These are phyloP conservation scores for Pandemis cinnamomeana DNA, from an alignment of 2,888 invertebrate genomes.

Conservation along the genomic window DNA sequence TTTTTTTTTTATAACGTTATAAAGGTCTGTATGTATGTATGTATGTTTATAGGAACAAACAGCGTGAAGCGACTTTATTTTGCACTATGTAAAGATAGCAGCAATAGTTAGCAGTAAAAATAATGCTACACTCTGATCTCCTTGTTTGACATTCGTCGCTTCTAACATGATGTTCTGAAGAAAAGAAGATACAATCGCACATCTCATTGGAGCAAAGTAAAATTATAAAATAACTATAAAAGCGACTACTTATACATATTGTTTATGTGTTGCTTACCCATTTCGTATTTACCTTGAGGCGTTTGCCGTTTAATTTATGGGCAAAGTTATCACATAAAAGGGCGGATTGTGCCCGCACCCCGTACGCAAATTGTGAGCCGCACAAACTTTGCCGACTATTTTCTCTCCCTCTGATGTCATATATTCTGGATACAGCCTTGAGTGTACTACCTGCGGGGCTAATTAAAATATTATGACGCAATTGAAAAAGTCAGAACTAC, in stretches of 20 bases:
- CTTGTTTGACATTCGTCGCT: too few relatives aligned
- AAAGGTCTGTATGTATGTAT: too few relatives aligned
- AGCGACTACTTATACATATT: conserved; percentile 24
- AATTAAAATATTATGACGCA: conserved; percentile 5
- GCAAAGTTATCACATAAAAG: conserved; percentile 61
- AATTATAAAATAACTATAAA: conserved; percentile 3
- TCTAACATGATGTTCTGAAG: background rate
- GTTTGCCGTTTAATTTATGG: conserved; percentile 58
- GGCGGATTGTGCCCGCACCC: conserved; percentile 50
- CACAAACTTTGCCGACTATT: conserved; percentile 55
- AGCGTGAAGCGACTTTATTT: too few relatives aligned
- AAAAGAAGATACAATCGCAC: background rate
- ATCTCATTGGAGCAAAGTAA: background rate
- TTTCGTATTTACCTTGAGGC: conserved; percentile 50
- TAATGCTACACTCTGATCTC: too few relatives aligned
- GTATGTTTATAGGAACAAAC: too few relatives aligned
- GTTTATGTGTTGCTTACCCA: conserved; percentile 43
- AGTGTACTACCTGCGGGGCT: conserved; percentile 3
- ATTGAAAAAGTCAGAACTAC: background rate
- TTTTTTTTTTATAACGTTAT: too few relatives aligned
- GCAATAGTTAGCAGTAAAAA: too few relatives aligned
- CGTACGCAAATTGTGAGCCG: conserved; percentile 51
- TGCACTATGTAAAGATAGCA: too few relatives aligned
- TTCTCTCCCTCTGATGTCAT: conserved; percentile 34
- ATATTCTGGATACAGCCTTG: conserved; percentile 1